Evolutionary conservation across 2,797 vertebrate genomes (phyloP).

Genomic region (Anisognathus igniventris): DNA sequence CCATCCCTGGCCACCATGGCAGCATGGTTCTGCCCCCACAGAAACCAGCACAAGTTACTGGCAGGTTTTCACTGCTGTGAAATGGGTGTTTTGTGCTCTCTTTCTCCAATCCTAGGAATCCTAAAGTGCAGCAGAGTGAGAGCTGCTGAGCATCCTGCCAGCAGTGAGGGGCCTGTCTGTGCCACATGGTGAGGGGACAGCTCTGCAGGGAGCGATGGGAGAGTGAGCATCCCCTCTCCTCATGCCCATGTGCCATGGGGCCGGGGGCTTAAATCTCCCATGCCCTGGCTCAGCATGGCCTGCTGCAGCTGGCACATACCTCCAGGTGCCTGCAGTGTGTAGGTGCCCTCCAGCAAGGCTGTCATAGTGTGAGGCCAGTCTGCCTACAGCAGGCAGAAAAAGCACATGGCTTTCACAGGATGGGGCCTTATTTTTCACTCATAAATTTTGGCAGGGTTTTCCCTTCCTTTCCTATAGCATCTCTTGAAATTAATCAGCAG

Average conservation of each 20-base stretch:
- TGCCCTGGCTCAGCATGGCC: background rate
- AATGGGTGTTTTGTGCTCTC: background rate
- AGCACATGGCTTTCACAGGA: background rate
- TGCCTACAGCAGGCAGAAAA: background rate
- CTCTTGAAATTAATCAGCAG: background rate
- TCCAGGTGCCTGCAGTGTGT: background rate
- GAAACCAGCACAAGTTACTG: background rate
- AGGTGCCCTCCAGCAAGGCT: background rate
- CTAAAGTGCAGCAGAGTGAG: accelerated
- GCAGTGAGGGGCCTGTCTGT: accelerated
- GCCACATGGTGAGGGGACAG: accelerated
- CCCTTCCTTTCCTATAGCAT: background rate
- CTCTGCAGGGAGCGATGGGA: background rate
- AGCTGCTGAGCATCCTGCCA: background rate
- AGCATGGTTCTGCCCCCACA: background rate
- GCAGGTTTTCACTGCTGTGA: background rate
- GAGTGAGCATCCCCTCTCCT: background rate
- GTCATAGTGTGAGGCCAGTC: accelerated
- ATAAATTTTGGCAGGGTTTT: background rate
- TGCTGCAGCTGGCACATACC: background rate
- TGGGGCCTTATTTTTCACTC: background rate
- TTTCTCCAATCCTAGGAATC: background rate
- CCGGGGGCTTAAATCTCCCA: background rate
- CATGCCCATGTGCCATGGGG: accelerated
- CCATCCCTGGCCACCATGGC: background rate